Percentiles rank a stretch among this genome's conserved stretches.
Conservation (phyloP, 2,113 vertebrate genomes). For the Sarotherodon lohbergeri region DNA sequence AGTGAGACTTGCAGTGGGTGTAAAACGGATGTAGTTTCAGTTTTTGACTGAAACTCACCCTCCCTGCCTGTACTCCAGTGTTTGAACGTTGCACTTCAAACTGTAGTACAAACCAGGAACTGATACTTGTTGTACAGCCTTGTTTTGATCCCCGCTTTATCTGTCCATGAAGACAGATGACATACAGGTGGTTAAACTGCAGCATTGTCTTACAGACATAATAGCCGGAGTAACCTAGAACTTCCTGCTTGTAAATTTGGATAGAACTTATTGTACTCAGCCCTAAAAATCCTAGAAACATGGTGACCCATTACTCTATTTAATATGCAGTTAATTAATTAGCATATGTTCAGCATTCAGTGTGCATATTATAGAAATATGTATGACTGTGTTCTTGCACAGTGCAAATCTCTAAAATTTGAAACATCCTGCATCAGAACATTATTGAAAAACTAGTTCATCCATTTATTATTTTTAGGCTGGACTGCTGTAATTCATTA, state of each 20-base stretch:
- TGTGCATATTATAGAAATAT: not conserved
- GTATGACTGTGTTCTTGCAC: not conserved
- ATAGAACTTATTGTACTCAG: too few species aligned
- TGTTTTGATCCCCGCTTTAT: too few species aligned
- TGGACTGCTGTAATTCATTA: not conserved
- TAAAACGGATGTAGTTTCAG: not conserved
- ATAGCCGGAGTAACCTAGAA: too few species aligned
- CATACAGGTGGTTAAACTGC: too few species aligned
- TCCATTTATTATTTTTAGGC: not conserved
- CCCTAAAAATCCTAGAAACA: too few species aligned
- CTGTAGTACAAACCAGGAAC: not conserved
- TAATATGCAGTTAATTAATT: not conserved
- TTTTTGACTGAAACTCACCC: not conserved
- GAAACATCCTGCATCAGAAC: not conserved
- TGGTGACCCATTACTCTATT: too few species aligned
- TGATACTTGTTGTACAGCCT: not conserved
- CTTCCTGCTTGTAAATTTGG: too few species aligned
- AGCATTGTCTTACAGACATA: too few species aligned
- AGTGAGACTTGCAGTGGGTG: not conserved
- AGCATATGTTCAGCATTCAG: not conserved
- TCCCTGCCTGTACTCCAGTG: not conserved
- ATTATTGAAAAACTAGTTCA: not conserved
- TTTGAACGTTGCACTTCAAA: not conserved
- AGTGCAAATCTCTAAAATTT: not conserved
- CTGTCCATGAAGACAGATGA: too few species aligned